A percentile compares a stretch with the other conserved stretches of the same genome.
phyloP scores from a whole-genome alignment of 2,888 invertebrate species.

The Germaria angustata region DNA sequence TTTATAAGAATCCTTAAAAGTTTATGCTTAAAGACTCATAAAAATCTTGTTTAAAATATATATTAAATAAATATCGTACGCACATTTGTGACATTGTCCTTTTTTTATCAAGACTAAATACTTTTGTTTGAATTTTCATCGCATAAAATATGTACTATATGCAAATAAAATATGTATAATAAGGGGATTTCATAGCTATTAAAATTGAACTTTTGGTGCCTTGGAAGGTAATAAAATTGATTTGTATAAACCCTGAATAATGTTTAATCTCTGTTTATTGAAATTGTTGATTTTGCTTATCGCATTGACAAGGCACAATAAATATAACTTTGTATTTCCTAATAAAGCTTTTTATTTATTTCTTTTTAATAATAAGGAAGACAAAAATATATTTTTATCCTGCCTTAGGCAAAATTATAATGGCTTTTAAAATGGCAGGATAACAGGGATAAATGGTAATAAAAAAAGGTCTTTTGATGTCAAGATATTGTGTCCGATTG shows the following conservation, averaged over 20 bases:
- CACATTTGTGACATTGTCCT: no score
- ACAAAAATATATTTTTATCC: not conserved
- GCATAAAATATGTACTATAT: no score
- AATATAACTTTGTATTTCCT: not conserved
- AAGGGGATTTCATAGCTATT: not conserved
- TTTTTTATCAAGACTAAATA: no score
- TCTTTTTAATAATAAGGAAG: constrained; percentile 4
- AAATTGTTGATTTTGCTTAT: not conserved
- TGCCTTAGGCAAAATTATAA: constrained; percentile 15
- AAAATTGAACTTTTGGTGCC: not conserved
- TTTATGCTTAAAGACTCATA: no score
- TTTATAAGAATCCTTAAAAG: no score
- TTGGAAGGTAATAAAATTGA: not conserved
- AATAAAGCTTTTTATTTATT: not conserved
- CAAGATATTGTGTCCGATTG: constrained; percentile 22
- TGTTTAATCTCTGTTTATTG: not conserved
- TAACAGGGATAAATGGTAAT: not conserved
- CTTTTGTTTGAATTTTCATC: no score
- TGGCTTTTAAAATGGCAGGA: not conserved
- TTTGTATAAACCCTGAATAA: not conserved
- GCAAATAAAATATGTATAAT: no score
- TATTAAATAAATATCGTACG: no score
- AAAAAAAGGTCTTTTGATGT: not conserved
- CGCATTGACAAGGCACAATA: no score
- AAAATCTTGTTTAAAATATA: no score